A percentile compares a stretch with the other conserved stretches of the same genome.
These are phyloP conservation scores for Philaenus spumarius DNA, from an alignment of 1,140 invertebrate species.

Conservation along the genomic window DNA sequence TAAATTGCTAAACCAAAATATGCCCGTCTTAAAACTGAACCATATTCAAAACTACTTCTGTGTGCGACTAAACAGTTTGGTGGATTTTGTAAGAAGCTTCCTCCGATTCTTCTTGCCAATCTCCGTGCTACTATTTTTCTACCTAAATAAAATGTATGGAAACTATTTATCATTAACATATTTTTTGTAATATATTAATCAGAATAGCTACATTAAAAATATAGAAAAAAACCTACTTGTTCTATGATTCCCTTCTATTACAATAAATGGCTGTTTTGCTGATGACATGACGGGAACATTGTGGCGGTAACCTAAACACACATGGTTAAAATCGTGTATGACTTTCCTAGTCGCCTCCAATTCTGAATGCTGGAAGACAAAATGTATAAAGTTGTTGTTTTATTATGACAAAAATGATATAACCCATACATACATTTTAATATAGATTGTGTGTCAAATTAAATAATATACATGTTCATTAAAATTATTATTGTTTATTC, in stretches of 20 bases:
- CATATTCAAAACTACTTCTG: background rate
- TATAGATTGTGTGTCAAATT: too few relatives aligned
- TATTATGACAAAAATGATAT: too few relatives aligned
- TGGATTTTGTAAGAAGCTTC: background rate
- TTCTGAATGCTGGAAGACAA: background rate
- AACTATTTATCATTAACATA: background rate
- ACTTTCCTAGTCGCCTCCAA: background rate
- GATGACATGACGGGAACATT: background rate
- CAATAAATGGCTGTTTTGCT: conserved; percentile 1
- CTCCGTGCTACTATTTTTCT: conserved; percentile 7
- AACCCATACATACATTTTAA: too few relatives aligned
- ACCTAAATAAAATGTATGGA: background rate
- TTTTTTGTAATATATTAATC: too few relatives aligned
- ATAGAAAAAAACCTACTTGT: background rate
- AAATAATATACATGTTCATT: too few relatives aligned
- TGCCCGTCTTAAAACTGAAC: background rate
- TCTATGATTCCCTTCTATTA: background rate
- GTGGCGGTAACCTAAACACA: background rate
- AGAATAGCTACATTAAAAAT: too few relatives aligned
- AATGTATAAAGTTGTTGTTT: too few relatives aligned
- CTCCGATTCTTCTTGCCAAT: conserved; percentile 1
- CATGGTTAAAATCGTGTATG: background rate
- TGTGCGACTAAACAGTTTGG: background rate
- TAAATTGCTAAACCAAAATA: conserved; percentile 1
- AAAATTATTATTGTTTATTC: too few relatives aligned